Conservation (phyloP, 1,140 invertebrate species). For the Orius insidiosus region DNA sequence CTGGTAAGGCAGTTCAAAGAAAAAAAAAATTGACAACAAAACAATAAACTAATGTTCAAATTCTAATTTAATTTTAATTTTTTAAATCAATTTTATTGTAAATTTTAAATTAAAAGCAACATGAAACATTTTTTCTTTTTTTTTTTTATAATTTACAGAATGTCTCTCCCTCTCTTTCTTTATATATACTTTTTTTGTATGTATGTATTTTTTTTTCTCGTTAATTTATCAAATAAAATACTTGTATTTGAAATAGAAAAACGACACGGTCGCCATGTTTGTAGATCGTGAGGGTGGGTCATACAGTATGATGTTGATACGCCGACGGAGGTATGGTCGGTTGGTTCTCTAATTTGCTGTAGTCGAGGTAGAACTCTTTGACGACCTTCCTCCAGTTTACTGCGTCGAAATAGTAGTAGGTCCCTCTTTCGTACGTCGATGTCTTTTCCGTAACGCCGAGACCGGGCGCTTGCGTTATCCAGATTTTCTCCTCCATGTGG, state of each 20-base stretch:
- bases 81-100: conserved; percentile 4
- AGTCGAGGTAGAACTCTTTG: conserved; percentile 94
- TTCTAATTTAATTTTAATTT: neutral
- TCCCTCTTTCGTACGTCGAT: conserved; percentile 86
- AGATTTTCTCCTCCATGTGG: conserved; percentile 96
- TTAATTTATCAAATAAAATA: conserved; percentile 11
- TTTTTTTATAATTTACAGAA: conserved; percentile 3
- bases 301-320: conserved; percentile 15
- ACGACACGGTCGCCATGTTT: conserved; percentile 9
- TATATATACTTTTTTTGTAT: neutral
- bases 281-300: conserved; percentile 8
- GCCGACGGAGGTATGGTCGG: conserved; percentile 32
- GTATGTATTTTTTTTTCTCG: conserved; percentile 5
- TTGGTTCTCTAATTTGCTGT: conserved; percentile 88
- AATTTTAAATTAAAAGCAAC: conserved; percentile 5
- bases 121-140: neutral
- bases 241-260: conserved; percentile 10
- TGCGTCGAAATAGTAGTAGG: conserved; percentile 97
- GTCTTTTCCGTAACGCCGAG: conserved; percentile 86
- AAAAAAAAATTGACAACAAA: neutral
- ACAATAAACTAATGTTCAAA: neutral
- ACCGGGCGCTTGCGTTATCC: conserved; percentile 94
- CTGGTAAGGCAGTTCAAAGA: neutral
- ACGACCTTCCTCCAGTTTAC: conserved; percentile 89
- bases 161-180: conserved; percentile 1